phyloP scores from a whole-genome alignment of 2,888 invertebrate genomes.

The Parnassius smintheus region DNA sequence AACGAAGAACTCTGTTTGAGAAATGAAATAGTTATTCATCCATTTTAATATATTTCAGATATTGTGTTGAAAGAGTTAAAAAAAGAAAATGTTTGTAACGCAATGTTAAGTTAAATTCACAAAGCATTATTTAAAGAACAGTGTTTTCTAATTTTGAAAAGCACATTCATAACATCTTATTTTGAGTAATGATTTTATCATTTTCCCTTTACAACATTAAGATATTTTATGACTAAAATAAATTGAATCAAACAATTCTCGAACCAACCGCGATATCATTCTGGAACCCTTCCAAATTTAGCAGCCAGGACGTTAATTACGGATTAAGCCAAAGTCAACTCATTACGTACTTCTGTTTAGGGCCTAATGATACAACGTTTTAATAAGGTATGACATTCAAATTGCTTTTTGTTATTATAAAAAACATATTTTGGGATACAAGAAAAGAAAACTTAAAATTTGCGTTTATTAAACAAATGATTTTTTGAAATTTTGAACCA shows the following conservation, averaged over 20 bases:
- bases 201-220: conserved; percentile 11
- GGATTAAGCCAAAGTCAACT: conserved; percentile 15
- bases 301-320: conserved; percentile 23
- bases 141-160: no score
- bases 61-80: not conserved
- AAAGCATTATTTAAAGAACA: no score
- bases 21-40: not conserved
- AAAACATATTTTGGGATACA: no score
- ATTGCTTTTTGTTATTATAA: no score
- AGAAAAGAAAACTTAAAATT: no score
- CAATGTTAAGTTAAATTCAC: no score
- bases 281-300: conserved; percentile 25
- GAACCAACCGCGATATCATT: conserved; percentile 22
- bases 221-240: conserved; percentile 24
- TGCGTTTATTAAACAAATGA: no score
- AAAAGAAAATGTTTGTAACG: no score
- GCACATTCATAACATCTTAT: not conserved
- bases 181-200: conserved; percentile 1
- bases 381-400: no score
- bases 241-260: conserved; percentile 21
- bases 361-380: not conserved
- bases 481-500: no score
- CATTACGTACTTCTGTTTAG: conserved; percentile 9
- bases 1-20: no score
- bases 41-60: not conserved